A percentile compares a stretch with the other conserved stretches of the same genome.
Conservation (phyloP, 2,113 vertebrate species). For the Silurus meridionalis region DNA sequence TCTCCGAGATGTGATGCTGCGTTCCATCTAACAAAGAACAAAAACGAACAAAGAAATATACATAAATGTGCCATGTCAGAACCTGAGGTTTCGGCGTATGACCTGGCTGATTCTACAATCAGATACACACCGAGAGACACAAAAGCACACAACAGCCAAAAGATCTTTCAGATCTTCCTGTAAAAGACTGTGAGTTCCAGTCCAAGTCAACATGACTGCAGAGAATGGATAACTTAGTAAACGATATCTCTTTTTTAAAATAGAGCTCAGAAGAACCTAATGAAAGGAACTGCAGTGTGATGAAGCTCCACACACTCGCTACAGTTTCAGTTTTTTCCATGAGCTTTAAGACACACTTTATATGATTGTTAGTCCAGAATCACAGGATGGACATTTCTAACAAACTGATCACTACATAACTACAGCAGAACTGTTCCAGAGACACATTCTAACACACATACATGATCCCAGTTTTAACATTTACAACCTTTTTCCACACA, state of each 20-base stretch:
- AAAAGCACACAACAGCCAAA: slow-evolving; percentile 3
- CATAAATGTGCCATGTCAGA: slow-evolving; percentile 4
- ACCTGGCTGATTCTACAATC: not conserved
- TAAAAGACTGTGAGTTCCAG: slow-evolving; percentile 21
- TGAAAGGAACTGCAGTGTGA: not conserved
- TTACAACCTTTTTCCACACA: not conserved
- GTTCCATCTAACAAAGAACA: slow-evolving; percentile 26
- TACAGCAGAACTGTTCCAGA: not conserved
- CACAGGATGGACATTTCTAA: not conserved
- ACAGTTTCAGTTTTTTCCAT: not conserved
- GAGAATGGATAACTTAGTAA: not conserved
- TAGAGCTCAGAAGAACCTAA: not conserved
- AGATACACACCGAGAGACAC: slow-evolving; percentile 9
- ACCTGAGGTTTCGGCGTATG: not conserved
- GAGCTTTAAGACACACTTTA: not conserved
- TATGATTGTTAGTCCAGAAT: not conserved
- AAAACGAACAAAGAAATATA: not conserved
- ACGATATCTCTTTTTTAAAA: not conserved
- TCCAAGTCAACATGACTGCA: slow-evolving; percentile 2
- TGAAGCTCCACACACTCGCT: not conserved
- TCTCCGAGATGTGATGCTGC: slow-evolving; percentile 19
- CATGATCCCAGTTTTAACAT: not conserved
- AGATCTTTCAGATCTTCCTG: slow-evolving; percentile 35
- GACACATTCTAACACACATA: not conserved
- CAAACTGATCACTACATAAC: not conserved